Base-by-base conservation (phyloP, 2,888 invertebrate genomes). In the Heteropelma amictum region DNA sequence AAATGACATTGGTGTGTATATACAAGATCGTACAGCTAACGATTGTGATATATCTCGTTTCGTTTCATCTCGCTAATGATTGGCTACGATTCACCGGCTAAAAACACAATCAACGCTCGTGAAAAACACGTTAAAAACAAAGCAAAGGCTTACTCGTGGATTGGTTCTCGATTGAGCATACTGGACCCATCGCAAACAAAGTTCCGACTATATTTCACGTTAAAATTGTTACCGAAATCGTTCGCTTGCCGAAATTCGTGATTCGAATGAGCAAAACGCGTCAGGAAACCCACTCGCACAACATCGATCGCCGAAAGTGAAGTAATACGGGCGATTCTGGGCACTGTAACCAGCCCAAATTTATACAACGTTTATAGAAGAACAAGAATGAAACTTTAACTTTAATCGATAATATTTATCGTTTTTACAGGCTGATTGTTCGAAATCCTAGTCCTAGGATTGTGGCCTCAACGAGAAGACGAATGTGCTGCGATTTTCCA, bases 61-160 rank as follows among this genome's bases (percentile, higher is more conserved):
- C 61, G 56, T 58, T 63, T 63, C 58, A 58, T 68, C 77, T 79
- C 79, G 77, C 82, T 83, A 82, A 86, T 85, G 80, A 85, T 85
- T 83, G 83, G 79, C 81, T 80, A 77, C 82, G 77, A 83, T 84
- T 81, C 79, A 76, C 72, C 82, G 79, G 79, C 81, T 82, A 80
- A 83, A 84, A 84, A 84, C 84, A 83, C 85, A 84, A 83, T 84
- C 83, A 80, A 61, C 63, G 58, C 80, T 79, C 76, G 81, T 78
- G 80, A 81, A 81, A 81, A 83, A 82, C 81, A 78, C 84, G 84
- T 85, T 83, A 81, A 83, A 85, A 84, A 84, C 76, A 71, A 61
- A 68, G 76, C 65, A 45, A 51, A 72, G 40, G 38, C 35, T 7
- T 42, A 42, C 54, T 19, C 71, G 7, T 23, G 21, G 28, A 28